Evolutionary conservation across 1,140 invertebrate genomes (phyloP).

Genomic region (Achatina immaculata): DNA sequence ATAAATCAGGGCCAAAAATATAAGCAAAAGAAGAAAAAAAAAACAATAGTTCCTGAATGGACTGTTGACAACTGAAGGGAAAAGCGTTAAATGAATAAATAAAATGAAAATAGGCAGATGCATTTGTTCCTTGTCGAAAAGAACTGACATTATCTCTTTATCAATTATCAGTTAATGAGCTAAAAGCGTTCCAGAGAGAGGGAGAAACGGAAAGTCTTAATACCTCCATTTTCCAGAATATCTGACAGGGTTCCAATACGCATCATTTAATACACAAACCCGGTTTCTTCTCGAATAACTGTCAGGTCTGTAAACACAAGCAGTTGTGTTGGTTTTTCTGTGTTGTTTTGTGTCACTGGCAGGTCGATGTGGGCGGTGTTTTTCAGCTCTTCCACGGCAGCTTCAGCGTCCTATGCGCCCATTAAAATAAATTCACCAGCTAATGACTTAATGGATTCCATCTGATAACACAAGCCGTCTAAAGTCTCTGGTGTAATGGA

Average conservation of each 20-base stretch:
- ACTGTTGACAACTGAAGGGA: background rate
- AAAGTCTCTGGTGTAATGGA: background rate
- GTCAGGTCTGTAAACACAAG: too few relatives aligned
- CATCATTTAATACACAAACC: background rate
- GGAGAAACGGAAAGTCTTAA: background rate
- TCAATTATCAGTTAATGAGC: background rate
- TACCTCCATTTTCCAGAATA: background rate
- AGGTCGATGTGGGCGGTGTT: too few relatives aligned
- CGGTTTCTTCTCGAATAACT: background rate
- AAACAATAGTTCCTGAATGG: too few relatives aligned
- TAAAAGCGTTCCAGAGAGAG: background rate
- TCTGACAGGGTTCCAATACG: background rate
- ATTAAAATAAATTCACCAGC: background rate
- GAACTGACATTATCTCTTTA: background rate
- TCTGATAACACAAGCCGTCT: background rate
- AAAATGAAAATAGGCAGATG: conserved; percentile 37
- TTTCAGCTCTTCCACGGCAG: too few relatives aligned
- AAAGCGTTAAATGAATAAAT: background rate
- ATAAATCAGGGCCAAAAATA: too few relatives aligned
- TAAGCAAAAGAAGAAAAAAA: too few relatives aligned
- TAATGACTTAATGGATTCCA: conserved; percentile 12
- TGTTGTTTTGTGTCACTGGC: too few relatives aligned
- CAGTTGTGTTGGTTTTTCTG: too few relatives aligned
- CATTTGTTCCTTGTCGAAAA: conserved; percentile 20
- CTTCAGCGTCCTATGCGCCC: background rate